These are phyloP conservation scores for Ibidorhyncha struthersii DNA, from an alignment of 2,113 vertebrate genomes.

Conservation along the genomic window DNA sequence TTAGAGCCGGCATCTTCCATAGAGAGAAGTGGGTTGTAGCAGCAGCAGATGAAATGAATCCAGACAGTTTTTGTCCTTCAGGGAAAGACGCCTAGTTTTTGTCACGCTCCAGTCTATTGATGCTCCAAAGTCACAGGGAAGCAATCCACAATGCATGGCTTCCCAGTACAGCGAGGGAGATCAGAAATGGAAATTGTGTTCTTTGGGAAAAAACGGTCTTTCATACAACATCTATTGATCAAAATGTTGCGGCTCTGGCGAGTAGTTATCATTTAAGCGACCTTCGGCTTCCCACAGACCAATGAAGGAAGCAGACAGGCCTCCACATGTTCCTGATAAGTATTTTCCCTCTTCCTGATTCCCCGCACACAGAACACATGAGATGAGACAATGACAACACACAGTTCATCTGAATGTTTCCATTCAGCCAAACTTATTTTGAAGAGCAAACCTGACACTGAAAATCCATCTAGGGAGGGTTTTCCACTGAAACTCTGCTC, in stretches of 20 bases:
- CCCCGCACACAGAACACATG: neutral
- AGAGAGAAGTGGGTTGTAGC: neutral
- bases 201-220: neutral
- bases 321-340: fast-evolving
- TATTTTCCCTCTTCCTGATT: neutral
- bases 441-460: neutral
- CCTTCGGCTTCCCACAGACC: neutral
- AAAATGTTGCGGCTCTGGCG: neutral
- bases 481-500: neutral
- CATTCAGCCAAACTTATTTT: neutral
- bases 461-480: neutral
- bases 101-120: fast-evolving
- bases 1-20: neutral
- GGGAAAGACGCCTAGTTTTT: neutral
- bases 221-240: neutral
- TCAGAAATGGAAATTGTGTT: neutral
- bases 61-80: neutral
- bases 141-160: neutral
- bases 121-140: neutral
- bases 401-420: neutral
- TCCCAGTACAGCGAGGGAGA: neutral
- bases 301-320: neutral
- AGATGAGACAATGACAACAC: neutral
- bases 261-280: neutral
- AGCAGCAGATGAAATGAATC: neutral